A percentile compares a stretch with the other conserved stretches of the same genome.
phyloP scores from a whole-genome alignment of 2,113 vertebrate genomes.

The Sterrhoptilus dennistouni region DNA sequence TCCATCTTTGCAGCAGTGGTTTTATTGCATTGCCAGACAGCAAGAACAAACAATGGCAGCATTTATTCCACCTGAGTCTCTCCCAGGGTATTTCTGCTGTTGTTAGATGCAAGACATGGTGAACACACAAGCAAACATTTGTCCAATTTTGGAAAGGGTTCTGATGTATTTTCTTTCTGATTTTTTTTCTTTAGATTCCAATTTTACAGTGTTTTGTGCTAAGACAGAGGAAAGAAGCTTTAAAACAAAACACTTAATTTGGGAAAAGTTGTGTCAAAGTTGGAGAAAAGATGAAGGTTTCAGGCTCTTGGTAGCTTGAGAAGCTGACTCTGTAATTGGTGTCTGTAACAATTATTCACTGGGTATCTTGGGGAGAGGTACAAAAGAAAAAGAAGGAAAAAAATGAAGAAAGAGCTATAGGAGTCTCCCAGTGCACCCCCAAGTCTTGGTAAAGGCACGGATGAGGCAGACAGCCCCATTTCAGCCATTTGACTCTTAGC shows the following conservation, averaged over 20 bases:
- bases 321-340: not conserved
- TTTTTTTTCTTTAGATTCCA: not conserved
- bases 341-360: not conserved
- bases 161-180: not conserved
- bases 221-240: not conserved
- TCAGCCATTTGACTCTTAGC: not conserved
- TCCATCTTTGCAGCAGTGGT: not conserved
- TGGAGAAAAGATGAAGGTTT: not conserved
- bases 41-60: not conserved
- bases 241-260: not conserved
- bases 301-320: not conserved
- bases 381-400: not conserved
- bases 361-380: not conserved
- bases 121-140: not conserved
- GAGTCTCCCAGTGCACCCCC: not conserved
- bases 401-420: not conserved
- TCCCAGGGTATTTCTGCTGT: not conserved
- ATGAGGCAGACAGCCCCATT: not conserved
- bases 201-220: not conserved
- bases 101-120: not conserved
- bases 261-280: not conserved
- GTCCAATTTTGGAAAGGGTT: not conserved
- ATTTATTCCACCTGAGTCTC: not conserved
- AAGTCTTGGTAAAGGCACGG: not conserved
- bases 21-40: conserved; percentile 16